Evolutionary conservation across 2,797 vertebrate species (phyloP).

Genomic region (Phyllotis vaccarum): DNA sequence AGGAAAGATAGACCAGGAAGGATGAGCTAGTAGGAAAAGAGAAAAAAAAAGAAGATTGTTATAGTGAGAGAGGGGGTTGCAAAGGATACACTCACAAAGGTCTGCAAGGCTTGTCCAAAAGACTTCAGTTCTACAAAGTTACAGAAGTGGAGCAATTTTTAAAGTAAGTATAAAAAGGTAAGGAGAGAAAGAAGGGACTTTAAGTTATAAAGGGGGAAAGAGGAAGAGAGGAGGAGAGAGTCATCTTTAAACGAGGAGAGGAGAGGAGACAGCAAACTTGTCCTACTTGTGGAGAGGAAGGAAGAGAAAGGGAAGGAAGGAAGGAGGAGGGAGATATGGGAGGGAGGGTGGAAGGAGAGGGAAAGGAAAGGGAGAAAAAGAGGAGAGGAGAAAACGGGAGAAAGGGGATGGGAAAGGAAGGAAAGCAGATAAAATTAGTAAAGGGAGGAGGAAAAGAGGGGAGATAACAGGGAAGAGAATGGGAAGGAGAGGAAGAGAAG

Average conservation of each 20-base stretch:
- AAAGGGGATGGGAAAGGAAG: background rate
- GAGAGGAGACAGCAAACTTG: background rate
- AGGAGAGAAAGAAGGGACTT: background rate
- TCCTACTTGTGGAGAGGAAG: too few species aligned
- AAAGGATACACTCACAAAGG: background rate
- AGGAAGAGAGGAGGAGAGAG: background rate
- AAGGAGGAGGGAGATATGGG: background rate
- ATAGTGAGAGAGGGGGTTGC: background rate
- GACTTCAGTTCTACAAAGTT: background rate
- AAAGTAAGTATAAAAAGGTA: background rate
- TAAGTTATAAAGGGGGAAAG: background rate
- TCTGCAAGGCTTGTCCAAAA: background rate
- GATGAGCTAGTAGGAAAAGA: background rate
- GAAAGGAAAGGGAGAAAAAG: too few species aligned
- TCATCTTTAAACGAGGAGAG: background rate
- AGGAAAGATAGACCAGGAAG: background rate
- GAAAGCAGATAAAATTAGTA: background rate
- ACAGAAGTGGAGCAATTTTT: background rate
- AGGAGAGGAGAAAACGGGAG: background rate
- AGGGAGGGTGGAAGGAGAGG: background rate
- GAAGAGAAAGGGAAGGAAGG: background rate
- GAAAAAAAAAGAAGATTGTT: background rate
- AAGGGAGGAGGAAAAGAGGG: background rate
- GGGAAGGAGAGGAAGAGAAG: background rate
- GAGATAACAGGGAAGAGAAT: too few species aligned